phyloP scores from a whole-genome alignment of 1,140 invertebrate genomes.

The Calephelis virginiensis region DNA sequence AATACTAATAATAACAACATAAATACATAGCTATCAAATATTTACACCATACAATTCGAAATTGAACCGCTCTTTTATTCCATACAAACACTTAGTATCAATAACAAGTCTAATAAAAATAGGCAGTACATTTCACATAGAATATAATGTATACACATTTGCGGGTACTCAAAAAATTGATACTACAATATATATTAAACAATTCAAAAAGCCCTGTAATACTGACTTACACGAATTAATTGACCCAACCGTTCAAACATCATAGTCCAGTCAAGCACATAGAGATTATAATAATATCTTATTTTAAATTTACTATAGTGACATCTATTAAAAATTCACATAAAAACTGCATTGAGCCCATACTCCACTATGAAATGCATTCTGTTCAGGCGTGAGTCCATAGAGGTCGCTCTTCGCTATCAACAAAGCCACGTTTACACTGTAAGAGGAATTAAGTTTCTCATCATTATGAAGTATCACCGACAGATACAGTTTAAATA shows the following conservation, averaged over 20 bases:
- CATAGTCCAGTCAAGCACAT: conserved; percentile 36
- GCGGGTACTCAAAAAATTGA: conserved; percentile 5
- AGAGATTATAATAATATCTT: conserved; percentile 62
- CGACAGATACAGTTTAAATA: neutral
- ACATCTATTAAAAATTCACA: conserved; percentile 71
- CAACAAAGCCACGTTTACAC: conserved; percentile 46
- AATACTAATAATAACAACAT: conserved; percentile 40
- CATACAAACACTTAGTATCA: neutral
- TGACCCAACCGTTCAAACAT: conserved; percentile 48
- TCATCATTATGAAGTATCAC: neutral
- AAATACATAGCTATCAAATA: conserved; percentile 51
- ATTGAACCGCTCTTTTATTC: conserved; percentile 3
- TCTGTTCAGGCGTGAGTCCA: conserved; percentile 29
- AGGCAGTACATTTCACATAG: conserved; percentile 21
- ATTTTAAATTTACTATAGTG: conserved; percentile 41
- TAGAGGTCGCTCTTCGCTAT: conserved; percentile 8
- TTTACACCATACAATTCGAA: conserved; percentile 45
- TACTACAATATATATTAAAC: conserved; percentile 18
- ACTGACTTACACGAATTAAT: conserved; percentile 70
- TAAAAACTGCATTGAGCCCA: conserved; percentile 73
- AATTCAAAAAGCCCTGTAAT: conserved; percentile 64
- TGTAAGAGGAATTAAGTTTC: conserved; percentile 45
- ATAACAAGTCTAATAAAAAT: conserved; percentile 11
- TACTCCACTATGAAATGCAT: conserved; percentile 62
- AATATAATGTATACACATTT: conserved; percentile 1